Conservation (phyloP, 2,888 invertebrate genomes). For the Ophraella communa region DNA sequence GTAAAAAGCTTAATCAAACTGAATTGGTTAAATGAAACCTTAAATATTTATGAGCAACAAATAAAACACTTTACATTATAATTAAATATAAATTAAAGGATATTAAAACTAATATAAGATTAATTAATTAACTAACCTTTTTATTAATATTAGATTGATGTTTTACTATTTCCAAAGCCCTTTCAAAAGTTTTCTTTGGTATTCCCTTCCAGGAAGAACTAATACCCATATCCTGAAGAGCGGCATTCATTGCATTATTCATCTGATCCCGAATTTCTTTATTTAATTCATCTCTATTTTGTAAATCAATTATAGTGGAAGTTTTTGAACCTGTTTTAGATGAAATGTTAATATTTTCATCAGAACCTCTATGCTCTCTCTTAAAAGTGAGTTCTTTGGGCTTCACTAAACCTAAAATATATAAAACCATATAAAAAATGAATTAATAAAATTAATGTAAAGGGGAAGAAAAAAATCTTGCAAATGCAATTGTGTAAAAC, state of each 20-base stretch:
- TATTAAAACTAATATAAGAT: background rate
- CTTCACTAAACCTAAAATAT: background rate
- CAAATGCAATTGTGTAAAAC: too few species aligned
- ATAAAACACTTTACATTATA: too few species aligned
- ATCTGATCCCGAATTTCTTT: slow-evolving; percentile 15
- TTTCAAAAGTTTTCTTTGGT: slow-evolving; percentile 64
- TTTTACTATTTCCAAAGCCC: slow-evolving; percentile 65
- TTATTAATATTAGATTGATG: slow-evolving; percentile 65
- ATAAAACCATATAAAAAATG: background rate
- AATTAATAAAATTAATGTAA: too few species aligned
- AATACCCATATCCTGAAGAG: slow-evolving; percentile 66
- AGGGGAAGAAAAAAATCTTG: too few species aligned
- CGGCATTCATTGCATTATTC: slow-evolving; percentile 18
- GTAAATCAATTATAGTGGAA: slow-evolving; percentile 26
- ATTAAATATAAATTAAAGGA: too few species aligned
- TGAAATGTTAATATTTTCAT: background rate
- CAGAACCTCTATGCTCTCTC: background rate
- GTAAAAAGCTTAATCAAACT: background rate
- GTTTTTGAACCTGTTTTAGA: background rate
- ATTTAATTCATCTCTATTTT: slow-evolving; percentile 27
- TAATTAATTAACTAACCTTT: slow-evolving; percentile 60
- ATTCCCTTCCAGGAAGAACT: slow-evolving; percentile 69
- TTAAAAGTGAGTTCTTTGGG: background rate
- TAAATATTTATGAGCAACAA: too few species aligned
- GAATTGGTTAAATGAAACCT: too few species aligned